Evolutionary conservation across 2,797 vertebrate species (phyloP).

Genomic region (Falco naumanni): DNA sequence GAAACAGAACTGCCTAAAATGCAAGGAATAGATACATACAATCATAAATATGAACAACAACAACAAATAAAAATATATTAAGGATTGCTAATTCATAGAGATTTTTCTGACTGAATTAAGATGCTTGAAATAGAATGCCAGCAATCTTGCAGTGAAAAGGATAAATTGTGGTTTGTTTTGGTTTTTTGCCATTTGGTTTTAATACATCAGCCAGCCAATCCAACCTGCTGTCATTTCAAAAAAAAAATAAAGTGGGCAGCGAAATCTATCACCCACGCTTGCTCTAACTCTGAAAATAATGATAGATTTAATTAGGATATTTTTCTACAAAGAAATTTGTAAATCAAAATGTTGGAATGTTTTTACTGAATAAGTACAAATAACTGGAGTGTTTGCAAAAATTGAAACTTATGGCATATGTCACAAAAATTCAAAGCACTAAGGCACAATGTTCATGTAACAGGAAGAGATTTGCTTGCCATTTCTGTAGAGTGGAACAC

Average conservation of each 20-base stretch:
- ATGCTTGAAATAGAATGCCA: background rate
- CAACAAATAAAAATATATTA: background rate
- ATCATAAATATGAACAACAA: background rate
- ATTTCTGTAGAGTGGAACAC: background rate
- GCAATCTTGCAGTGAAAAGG: conserved; percentile 16
- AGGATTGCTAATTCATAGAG: background rate
- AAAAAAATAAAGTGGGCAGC: conserved; percentile 33
- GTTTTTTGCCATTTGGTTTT: conserved; percentile 25
- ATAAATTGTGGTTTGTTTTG: background rate
- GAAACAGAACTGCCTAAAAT: background rate
- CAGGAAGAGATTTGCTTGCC: background rate
- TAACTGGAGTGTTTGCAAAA: background rate
- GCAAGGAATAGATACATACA: background rate
- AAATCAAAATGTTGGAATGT: background rate
- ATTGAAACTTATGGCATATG: background rate
- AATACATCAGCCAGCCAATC: background rate
- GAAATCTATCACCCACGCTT: background rate
- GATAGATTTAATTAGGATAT: conserved; percentile 21
- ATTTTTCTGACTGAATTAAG: background rate
- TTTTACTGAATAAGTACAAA: conserved; percentile 3
- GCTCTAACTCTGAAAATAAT: conserved; percentile 6
- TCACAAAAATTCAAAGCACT: background rate
- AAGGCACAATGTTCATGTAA: background rate
- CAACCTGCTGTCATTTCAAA: conserved; percentile 36
- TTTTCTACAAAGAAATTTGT: conserved; percentile 31